Conservation (phyloP, 2,797 vertebrate species). For the Hemibagrus guttatus region DNA sequence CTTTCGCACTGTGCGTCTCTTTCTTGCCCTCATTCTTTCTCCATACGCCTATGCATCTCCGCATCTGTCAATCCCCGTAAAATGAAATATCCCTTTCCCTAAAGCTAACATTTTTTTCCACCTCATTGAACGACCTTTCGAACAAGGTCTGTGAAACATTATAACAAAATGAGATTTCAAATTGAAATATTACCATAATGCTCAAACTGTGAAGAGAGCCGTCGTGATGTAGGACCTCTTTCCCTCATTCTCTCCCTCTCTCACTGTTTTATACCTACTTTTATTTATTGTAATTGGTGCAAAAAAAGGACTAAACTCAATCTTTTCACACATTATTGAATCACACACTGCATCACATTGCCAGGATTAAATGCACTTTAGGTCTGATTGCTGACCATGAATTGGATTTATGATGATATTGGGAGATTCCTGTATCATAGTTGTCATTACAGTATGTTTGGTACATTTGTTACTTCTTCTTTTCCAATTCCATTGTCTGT, state of each 20-base stretch:
- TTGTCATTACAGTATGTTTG: neutral
- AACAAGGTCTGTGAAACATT: slow-evolving; percentile 23
- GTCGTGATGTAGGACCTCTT: neutral
- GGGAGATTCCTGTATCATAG: neutral
- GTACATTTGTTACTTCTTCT: too few species aligned
- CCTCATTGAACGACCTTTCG: slow-evolving; percentile 33
- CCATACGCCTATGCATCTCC: neutral
- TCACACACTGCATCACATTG: neutral
- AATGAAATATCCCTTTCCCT: slow-evolving; percentile 26
- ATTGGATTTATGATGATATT: neutral
- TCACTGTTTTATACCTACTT: neutral
- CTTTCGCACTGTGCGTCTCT: neutral
- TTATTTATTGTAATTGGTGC: neutral
- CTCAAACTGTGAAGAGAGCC: slow-evolving; percentile 6
- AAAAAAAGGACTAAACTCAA: neutral
- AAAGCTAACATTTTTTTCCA: slow-evolving; percentile 11
- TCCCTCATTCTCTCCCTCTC: neutral
- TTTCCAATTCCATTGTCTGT: too few species aligned
- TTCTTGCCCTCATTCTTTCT: neutral
- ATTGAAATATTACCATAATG: slow-evolving; percentile 23
- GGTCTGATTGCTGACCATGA: neutral
- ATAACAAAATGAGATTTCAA: slow-evolving; percentile 29
- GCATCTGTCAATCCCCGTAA: neutral
- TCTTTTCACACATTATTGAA: neutral
- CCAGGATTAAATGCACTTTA: neutral